Evolutionary conservation across 2,797 vertebrate genomes (phyloP), one percentile per base, ranked within the genome.

Genomic region (Melanogrammus aeglefinus): DNA sequence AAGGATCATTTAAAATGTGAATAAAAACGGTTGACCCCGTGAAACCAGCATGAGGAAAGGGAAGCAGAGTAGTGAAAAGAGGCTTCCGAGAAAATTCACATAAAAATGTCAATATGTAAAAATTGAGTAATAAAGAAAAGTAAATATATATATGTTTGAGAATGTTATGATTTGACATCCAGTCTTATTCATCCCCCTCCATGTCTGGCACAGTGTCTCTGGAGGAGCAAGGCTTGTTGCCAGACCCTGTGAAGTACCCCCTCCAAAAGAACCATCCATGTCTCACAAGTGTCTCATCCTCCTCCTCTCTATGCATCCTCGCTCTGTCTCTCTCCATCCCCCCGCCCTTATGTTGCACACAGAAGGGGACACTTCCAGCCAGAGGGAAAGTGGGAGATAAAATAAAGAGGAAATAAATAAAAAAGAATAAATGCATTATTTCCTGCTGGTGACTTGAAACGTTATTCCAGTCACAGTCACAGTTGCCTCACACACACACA

Each of bases 381-480:
- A 18, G 80, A 86, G 82, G 85, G 82, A 16, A 27, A 27, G 29
- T 29, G 14, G 44, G 18, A 57, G 47, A 18, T 18, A 47, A 47
- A 47, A 47, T 47, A 47, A 47, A 3, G 44, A 13, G 4, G 44
- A 47, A 47, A 47, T 47, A 47, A 13, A 47, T 29, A 2, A 38
- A 16, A 41, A 27, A 85, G 82, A 87, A 83, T 74, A 85, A 85
- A 91, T 16, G 76, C 81, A 88, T 84, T 77, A 90, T 85, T 77
- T 83, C 80, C 85, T 87, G 73, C 85, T 83, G 76, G 81, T 78
- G 82, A 84, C 35, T 70, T 21, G 79, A 77, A 83, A 82, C 77
- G 75, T 74, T 86, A 78, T 79, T 83, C 74, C 51, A 82, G 80
- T 44, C 41, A 44, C 72, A 38, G 70, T 77, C 69, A 4, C 33